Evolutionary conservation across 1,140 invertebrate genomes (phyloP), one percentile per base, ranked within the genome.

Genomic region (Condylostylus longicornis): DNA sequence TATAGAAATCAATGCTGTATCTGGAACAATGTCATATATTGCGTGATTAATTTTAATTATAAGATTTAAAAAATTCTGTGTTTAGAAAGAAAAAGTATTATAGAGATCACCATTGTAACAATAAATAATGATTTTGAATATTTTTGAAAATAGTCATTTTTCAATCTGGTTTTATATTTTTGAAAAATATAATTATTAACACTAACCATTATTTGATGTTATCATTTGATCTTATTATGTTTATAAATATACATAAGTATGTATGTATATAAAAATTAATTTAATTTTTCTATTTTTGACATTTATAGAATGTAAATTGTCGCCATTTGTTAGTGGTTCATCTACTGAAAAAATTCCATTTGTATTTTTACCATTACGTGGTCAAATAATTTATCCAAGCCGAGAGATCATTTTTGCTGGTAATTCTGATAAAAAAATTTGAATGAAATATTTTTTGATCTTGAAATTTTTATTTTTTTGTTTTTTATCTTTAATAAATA

Each of bases 331-430:
- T 7, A 76, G 76, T 33, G 75, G 72, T 35, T 67, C 71, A 28
- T 75, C 74, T n/a, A 67, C 73, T 29, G 82, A 88, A 50, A 75
- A 73, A 51, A 80, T 88, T 39, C 85, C 85, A 12, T 84, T 84
- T 52, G 79, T 89, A 12, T 85, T 81, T 61, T 63, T 88, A 42
- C 83, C 84, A 5, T 65, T 82, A 18, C 77, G 77, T 48, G 82
- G 81, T 14, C 82, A 88, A 60, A 82, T 88, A 42, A 78, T 88
- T 45, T 76, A 88, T 65, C 83, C 83, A 0, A 81, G 80, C 40
- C 77, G 79, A 43, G 81, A 86, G 65, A 83, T 89, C 47, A 74
- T 70, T 44, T 79, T 88, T 55, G 64, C 74, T 62, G 80, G 83
- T 87, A 63, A 70, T 67, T 65, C 34, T n/a, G 17, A 22, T 31